A percentile compares a stretch with the other conserved stretches of the same genome.
Conservation (phyloP, 2,113 vertebrate species). For the Seriola rivoliana region DNA sequence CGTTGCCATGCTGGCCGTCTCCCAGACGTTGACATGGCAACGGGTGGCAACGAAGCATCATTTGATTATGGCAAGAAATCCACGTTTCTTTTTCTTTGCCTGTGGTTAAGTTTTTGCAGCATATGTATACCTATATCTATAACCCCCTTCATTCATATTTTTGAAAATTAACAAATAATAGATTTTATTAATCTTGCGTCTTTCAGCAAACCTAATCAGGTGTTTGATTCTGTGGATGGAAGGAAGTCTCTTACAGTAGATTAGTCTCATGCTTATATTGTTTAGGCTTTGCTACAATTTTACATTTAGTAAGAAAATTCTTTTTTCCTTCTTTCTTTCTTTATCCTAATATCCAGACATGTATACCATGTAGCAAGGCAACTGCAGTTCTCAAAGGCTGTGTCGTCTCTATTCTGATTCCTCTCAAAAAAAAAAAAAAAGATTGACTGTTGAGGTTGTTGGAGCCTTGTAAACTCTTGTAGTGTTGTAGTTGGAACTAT, state of each 20-base stretch:
- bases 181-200: slow-evolving; percentile 72
- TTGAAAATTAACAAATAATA: slow-evolving; percentile 78
- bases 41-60: slow-evolving; percentile 90
- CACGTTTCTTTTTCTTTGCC: slow-evolving; percentile 86
- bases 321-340: slow-evolving; percentile 30
- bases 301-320: slow-evolving; percentile 52
- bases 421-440: slow-evolving; percentile 68
- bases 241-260: slow-evolving; percentile 83
- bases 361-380: slow-evolving; percentile 77
- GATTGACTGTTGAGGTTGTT: slow-evolving; percentile 62
- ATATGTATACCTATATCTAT: slow-evolving; percentile 83
- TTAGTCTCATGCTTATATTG: slow-evolving; percentile 60
- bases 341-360: slow-evolving; percentile 67
- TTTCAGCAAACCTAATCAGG: slow-evolving; percentile 88
- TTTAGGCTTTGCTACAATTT: slow-evolving; percentile 76
- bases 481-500: slow-evolving; percentile 71
- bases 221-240: slow-evolving; percentile 97
- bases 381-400: slow-evolving; percentile 78
- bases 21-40: slow-evolving; percentile 90
- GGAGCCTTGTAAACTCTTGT: slow-evolving; percentile 70
- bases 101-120: slow-evolving; percentile 92
- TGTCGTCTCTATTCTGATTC: slow-evolving; percentile 71
- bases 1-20: slow-evolving; percentile 92
- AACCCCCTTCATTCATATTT: slow-evolving; percentile 73
- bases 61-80: slow-evolving; percentile 86